Base-by-base conservation (phyloP, 2,888 invertebrate species). In the Drosophila hamatofila region DNA sequence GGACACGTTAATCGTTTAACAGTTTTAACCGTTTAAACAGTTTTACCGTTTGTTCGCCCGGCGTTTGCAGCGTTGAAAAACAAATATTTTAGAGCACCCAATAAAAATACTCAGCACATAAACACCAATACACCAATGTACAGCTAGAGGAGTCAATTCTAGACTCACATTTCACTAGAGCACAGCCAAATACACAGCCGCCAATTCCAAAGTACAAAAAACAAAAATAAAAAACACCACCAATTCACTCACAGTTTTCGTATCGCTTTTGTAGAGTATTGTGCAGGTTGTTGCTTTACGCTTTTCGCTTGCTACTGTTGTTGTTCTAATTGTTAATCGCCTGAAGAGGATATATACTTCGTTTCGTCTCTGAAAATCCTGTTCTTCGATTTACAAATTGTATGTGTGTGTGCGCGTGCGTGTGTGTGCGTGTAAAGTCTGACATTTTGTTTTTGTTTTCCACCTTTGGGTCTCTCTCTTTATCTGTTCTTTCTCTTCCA, bases 261-360 rank as follows among this genome's bases (percentile, higher is more conserved):
- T 61, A 78, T 58, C 49, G 76, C 76, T 78, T 72, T 63, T 68
- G 78, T 78, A 73, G 66, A 63, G 55, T 64, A 49, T 78, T 78
- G 57, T 64, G 48, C 74, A 73, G 77, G 65, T 75, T 71, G 69
- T 63, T 71, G 70, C 70, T 58, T 60, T 12, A 60, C 41, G 75
- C 72, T 77, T 75, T 55, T 56, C 64, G 77, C 64, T 75, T 77
- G 59, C 21, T 46, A 39, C 51, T 60, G 30, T 55, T 59, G 14
- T 57, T 42, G 27, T 63, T 65, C 35, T 41, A 66, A 33, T 69
- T 64, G 54, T 65, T 77, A 56, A 76, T 72, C 52, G 72, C 72
- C 44, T 60, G 25, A 66, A 52, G 49, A 61, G 60, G 68, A 70
- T 30, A 52, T 44, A 46, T 57, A 56, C 68, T 41, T 61, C 46